phyloP scores from a whole-genome alignment of 2,113 vertebrate species.

The Lepus europaeus region DNA sequence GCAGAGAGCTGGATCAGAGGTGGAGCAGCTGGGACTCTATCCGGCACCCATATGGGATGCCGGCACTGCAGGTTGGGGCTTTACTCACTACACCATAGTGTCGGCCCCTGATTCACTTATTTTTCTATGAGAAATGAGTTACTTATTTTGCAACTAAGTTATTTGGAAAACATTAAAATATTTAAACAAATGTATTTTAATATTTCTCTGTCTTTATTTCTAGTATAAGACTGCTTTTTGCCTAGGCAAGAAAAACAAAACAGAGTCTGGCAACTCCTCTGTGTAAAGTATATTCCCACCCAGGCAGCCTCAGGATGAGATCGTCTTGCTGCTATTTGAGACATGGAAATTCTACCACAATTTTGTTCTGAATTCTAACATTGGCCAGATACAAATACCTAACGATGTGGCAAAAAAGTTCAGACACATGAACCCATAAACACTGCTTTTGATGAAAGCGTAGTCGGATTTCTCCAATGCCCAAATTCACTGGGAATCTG shows the following conservation, averaged over 20 bases:
- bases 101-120: not conserved
- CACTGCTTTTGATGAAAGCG: not conserved
- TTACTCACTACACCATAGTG: too few relatives aligned
- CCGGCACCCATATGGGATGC: too few relatives aligned
- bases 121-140: conserved; percentile 37
- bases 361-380: conserved; percentile 31
- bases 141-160: not conserved
- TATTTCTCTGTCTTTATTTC: conserved; percentile 39
- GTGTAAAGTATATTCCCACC: not conserved
- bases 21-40: too few relatives aligned
- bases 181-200: conserved; percentile 18
- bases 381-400: not conserved
- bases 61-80: too few relatives aligned
- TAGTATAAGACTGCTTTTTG: not conserved
- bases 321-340: not conserved
- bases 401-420: not conserved
- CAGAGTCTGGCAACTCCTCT: not conserved
- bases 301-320: not conserved
- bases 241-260: not conserved
- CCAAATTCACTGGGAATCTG: not conserved
- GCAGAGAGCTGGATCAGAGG: too few relatives aligned
- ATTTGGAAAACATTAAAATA: not conserved
- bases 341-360: not conserved
- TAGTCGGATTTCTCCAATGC: not conserved
- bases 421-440: not conserved